Conservation (phyloP, 2,113 vertebrate genomes). For the Chinchilla lanigera region DNA sequence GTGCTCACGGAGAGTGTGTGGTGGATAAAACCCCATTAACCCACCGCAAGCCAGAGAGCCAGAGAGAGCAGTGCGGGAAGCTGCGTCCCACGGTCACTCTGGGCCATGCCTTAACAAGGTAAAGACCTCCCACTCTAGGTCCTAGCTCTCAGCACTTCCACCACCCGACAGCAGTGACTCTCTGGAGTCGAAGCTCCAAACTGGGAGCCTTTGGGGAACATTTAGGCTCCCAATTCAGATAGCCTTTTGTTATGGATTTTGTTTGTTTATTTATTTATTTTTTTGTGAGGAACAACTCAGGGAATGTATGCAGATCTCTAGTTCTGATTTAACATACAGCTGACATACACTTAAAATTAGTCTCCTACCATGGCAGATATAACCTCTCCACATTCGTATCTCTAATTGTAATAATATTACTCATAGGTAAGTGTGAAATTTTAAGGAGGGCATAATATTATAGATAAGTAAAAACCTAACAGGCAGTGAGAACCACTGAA, state of each 20-base stretch:
- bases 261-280: neutral
- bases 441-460: neutral
- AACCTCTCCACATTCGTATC: neutral
- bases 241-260: neutral
- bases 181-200: neutral
- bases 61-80: neutral
- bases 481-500: neutral
- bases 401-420: neutral
- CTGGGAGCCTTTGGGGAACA: rapidly evolving
- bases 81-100: rapidly evolving
- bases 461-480: neutral
- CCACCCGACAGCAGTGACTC: neutral
- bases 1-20: no score
- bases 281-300: neutral
- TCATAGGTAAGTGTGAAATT: neutral
- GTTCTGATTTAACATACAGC: neutral
- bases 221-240: neutral
- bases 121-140: no score
- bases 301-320: neutral
- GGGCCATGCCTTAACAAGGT: rapidly evolving
- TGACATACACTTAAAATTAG: neutral
- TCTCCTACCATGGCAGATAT: neutral
- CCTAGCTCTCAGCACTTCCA: neutral
- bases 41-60: neutral
- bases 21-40: neutral